Evolutionary conservation across 1,140 invertebrate species (phyloP), one percentile per base, ranked within the genome.

Genomic region (Euwallacea similis): DNA sequence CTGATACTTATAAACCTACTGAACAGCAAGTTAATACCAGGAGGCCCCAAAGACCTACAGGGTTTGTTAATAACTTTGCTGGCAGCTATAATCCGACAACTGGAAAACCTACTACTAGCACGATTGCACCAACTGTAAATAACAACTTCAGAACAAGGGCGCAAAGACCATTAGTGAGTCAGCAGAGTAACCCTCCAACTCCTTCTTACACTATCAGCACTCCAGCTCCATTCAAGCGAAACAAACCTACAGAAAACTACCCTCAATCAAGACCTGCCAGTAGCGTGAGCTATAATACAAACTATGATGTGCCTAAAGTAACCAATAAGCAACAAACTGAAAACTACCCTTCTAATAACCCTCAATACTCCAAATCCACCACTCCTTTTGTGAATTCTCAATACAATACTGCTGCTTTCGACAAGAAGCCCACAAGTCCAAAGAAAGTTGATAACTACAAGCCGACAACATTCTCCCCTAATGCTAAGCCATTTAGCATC

Each of bases 21-120:
- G 66, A 76, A 70, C 66, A 76, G 75, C 10, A 73, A 60, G 47
- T 41, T 11, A 61, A 59, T 58, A 71, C 73, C 65, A 78, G 50
- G 62, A 75, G 63, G n/a, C 73, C 71, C 79, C 63, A 76, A 81
- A 50, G 79, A 80, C 77, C 81, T 47, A 78, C 66, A 70, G 81
- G 76, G 59, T 83, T 84, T 67, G 74, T 79, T 1, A 83, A 82
- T 43, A 84, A 82, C 59, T 86, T 84, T 60, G 80, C 83, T 8
- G 81, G 79, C 21, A 85, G 81, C 54, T 84, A 83, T 46, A 75
- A 79, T 2, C 85, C 85, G 0, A 86, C 85, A 0, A 86, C 86
- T 4, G 80, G 83, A 58, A 80, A 81, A 63, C 82, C 80, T 4
- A 79, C 81, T 0, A 81, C 76, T 21, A 75, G 78, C 44, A 76